Conservation (phyloP, 2,888 invertebrate species). For the Lycocerus yunnanus region DNA sequence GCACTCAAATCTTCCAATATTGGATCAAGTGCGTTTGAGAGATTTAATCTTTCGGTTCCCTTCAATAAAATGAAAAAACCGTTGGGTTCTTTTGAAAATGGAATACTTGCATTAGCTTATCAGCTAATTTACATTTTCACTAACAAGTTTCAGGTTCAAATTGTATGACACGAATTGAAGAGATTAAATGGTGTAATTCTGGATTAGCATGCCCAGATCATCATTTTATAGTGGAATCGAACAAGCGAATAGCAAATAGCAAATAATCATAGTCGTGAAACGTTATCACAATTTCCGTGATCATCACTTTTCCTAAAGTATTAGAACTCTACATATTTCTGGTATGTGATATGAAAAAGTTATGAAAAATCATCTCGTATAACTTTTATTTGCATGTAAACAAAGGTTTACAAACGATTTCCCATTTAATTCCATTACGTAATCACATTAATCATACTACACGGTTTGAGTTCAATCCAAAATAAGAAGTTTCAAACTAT, state of each 20-base stretch:
- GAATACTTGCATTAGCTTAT: background rate
- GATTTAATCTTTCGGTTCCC: background rate
- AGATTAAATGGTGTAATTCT: background rate
- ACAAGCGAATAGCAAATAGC: background rate
- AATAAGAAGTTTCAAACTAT: conserved; percentile 4
- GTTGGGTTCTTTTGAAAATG: background rate
- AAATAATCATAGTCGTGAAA: background rate
- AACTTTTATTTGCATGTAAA: background rate
- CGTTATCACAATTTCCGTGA: background rate
- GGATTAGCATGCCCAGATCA: background rate
- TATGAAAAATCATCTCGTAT: background rate
- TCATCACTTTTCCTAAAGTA: background rate
- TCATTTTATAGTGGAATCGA: background rate
- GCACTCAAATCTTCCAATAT: background rate
- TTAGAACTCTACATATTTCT: background rate
- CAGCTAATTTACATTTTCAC: background rate
- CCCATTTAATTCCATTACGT: background rate
- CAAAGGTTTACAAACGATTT: background rate
- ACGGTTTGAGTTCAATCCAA: background rate
- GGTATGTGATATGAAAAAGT: background rate
- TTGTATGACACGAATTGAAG: background rate
- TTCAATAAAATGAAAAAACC: background rate
- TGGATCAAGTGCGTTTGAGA: background rate
- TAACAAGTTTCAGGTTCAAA: background rate
- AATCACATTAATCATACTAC: background rate